Conservation (phyloP, 2,888 invertebrate genomes). For the Crossocerus cetratus region DNA sequence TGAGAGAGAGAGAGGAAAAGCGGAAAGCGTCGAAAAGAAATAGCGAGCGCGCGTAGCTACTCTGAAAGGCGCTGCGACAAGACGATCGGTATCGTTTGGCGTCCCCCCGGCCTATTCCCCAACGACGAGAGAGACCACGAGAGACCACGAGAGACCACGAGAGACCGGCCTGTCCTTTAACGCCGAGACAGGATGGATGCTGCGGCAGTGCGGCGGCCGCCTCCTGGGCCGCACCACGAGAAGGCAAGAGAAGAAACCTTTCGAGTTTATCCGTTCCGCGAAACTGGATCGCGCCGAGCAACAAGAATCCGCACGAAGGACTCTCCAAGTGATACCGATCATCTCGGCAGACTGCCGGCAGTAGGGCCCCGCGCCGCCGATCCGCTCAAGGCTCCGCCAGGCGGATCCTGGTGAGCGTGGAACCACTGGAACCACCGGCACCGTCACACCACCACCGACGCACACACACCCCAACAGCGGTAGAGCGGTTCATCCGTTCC, state of each 20-base stretch:
- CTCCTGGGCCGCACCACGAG: too few species aligned
- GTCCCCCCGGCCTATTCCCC: conserved; percentile 9
- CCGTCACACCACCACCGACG: too few species aligned
- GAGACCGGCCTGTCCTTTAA: conserved; percentile 24
- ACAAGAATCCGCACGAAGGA: conserved; percentile 51
- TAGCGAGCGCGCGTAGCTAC: conserved; percentile 27
- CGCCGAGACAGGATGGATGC: conserved; percentile 26
- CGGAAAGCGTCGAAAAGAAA: background rate
- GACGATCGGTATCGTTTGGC: conserved; percentile 38
- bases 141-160: too few species aligned
- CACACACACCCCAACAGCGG: too few species aligned
- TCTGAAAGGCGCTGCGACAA: conserved; percentile 21
- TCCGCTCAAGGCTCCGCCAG: conserved; percentile 20
- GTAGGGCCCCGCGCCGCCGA: conserved; percentile 15
- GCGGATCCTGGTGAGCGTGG: conserved; percentile 30
- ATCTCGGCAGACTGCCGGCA: conserved; percentile 25
- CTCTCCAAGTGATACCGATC: conserved; percentile 51
- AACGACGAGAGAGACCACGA: too few species aligned
- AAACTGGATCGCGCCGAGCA: conserved; percentile 56
- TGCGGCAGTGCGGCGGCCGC: background rate
- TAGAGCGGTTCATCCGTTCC: conserved; percentile 31
- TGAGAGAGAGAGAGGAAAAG: background rate
- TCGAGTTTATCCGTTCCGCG: conserved; percentile 53
- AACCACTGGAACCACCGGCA: too few species aligned
- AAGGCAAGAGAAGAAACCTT: conserved; percentile 24